These are phyloP conservation scores for Nothocercus nigrocapillus DNA, from an alignment of 2,113 vertebrate genomes.

Conservation along the genomic window DNA sequence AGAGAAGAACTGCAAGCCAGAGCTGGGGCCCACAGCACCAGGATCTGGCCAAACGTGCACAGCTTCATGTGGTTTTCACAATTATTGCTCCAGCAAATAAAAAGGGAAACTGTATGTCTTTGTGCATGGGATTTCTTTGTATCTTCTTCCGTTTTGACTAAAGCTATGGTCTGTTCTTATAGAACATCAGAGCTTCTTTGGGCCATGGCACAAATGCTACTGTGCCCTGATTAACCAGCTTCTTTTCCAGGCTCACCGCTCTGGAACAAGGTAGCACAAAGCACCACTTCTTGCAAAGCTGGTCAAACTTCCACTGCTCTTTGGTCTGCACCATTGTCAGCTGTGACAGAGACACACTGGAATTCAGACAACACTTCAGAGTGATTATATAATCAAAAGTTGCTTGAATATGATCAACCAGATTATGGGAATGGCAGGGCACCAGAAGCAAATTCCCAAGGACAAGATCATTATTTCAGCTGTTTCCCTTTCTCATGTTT, in stretches of 20 bases:
- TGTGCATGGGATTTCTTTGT: neutral
- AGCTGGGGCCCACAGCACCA: neutral
- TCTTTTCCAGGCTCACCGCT: neutral
- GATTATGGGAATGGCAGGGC: neutral
- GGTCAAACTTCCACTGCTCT: neutral
- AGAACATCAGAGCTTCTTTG: neutral
- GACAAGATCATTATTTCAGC: neutral
- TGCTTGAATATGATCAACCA: neutral
- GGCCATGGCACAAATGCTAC: neutral
- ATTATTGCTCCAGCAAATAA: rapidly evolving
- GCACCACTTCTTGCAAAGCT: neutral
- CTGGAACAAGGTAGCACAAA: neutral
- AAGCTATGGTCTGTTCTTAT: neutral
- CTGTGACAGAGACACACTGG: neutral
- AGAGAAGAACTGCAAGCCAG: neutral
- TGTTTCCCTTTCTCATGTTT: neutral
- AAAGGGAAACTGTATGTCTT: neutral
- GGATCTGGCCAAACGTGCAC: neutral
- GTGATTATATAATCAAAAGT: neutral
- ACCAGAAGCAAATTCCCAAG: neutral
- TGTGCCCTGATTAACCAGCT: neutral
- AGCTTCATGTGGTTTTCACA: neutral
- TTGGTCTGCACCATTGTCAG: neutral
- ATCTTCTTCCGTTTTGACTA: neutral
- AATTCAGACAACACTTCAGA: neutral